Evolutionary conservation across 2,113 vertebrate genomes (phyloP).

Genomic region (Synchiropus splendidus): DNA sequence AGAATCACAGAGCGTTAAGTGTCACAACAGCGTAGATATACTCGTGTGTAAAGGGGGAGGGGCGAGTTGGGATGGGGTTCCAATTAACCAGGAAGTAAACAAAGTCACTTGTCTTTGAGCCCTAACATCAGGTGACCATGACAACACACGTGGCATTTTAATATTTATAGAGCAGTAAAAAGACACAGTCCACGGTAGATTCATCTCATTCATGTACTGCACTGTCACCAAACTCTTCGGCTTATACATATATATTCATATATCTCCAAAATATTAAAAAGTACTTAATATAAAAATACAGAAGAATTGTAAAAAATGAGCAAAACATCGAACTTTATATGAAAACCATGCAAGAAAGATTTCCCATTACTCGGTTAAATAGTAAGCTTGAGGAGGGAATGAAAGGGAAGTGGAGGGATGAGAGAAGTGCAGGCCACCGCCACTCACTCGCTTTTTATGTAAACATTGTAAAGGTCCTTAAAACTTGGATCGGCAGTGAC

Average conservation of each 20-base stretch:
- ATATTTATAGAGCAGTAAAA: conserved; percentile 58
- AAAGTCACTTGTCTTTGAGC: conserved; percentile 50
- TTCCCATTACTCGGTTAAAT: conserved; percentile 45
- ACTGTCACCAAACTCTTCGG: conserved; percentile 56
- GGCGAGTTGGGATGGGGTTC: conserved; percentile 11
- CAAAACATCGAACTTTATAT: conserved; percentile 68
- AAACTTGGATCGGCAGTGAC: conserved; percentile 64
- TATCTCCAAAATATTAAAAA: conserved; percentile 75
- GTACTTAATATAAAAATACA: conserved; percentile 79
- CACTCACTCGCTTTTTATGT: conserved; percentile 54
- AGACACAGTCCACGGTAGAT: conserved; percentile 50
- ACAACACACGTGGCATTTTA: conserved; percentile 55
- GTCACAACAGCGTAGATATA: conserved; percentile 39
- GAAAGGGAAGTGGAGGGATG: conserved; percentile 42
- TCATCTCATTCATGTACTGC: conserved; percentile 46
- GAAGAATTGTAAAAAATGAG: conserved; percentile 75
- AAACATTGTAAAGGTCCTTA: conserved; percentile 66
- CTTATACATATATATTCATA: conserved; percentile 64
- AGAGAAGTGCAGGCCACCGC: conserved; percentile 44
- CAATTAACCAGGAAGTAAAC: conserved; percentile 56
- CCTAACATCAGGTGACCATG: conserved; percentile 49
- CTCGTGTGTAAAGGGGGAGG: conserved; percentile 32
- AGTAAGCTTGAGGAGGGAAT: conserved; percentile 49
- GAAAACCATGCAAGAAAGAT: conserved; percentile 68
- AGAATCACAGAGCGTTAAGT: conserved; percentile 33